phyloP scores from a whole-genome alignment of 2,113 vertebrate species.

The Archocentrus centrarchus region DNA sequence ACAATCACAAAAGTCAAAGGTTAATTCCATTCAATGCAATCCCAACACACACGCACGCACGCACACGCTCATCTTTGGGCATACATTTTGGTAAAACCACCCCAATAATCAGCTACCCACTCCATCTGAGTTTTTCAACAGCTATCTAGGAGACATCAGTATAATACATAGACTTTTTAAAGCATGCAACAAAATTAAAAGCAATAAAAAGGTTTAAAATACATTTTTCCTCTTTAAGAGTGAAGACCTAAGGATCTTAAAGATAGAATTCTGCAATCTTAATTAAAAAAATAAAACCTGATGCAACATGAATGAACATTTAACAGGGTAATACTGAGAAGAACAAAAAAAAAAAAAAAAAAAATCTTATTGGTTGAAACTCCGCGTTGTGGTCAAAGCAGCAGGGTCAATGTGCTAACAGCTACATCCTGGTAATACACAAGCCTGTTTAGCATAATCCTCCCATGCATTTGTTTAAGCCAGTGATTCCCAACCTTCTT shows the following conservation, averaged over 20 bases:
- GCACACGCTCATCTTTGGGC: slow-evolving; percentile 74
- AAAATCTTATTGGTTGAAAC: slow-evolving; percentile 47
- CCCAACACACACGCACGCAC: slow-evolving; percentile 62
- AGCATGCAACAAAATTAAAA: slow-evolving; percentile 79
- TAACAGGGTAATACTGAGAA: slow-evolving; percentile 77
- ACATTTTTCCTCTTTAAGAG: slow-evolving; percentile 89
- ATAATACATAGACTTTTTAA: slow-evolving; percentile 75
- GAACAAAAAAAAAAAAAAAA: slow-evolving; percentile 62
- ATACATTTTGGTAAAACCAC: slow-evolving; percentile 66
- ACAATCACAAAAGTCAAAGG: slow-evolving; percentile 85
- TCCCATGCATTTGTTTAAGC: slow-evolving; percentile 16
- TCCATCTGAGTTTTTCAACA: slow-evolving; percentile 68
- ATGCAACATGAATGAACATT: slow-evolving; percentile 79
- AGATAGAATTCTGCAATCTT: slow-evolving; percentile 80
- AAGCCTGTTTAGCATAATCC: slow-evolving; percentile 5
- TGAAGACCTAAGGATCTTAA: slow-evolving; percentile 87
- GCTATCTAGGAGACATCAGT: slow-evolving; percentile 68
- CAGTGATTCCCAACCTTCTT: slow-evolving; percentile 1
- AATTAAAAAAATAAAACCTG: slow-evolving; percentile 55
- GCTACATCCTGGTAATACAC: slow-evolving; percentile 23
- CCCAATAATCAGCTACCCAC: slow-evolving; percentile 61
- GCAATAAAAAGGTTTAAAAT: slow-evolving; percentile 68
- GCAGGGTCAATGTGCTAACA: slow-evolving; percentile 48
- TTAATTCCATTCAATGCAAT: slow-evolving; percentile 75
- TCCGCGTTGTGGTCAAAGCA: slow-evolving; percentile 55